Evolutionary conservation across 2,797 vertebrate species (phyloP), one percentile per base, ranked within the genome.

Genomic region (Austrolebias charrua): DNA sequence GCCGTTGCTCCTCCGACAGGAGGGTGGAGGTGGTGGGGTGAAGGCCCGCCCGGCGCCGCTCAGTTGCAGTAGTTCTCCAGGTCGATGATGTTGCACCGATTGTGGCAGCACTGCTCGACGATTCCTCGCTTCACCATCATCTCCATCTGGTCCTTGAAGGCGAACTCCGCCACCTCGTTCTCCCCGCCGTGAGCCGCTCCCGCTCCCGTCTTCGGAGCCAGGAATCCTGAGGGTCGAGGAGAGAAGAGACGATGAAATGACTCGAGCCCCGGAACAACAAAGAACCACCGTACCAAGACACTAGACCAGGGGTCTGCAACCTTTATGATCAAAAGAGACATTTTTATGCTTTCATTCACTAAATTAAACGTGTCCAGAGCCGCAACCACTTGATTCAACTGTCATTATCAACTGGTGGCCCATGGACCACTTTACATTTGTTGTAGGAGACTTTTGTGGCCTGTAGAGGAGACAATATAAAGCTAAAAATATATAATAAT

Each of bases 11-110:
- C 24, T 47, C 64, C 54, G 64, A 57, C 55, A 35, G 5, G 51
- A 62, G 6, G 47, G 2, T 1, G 18, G 14, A 3, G 18, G 42
- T 0, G 14, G 15, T 1, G 14, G 20, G 0, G 31, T 33, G 24
- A 24, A 24, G 24, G 24, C 24, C 24, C 2, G 24, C 6, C 31
- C 7, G 13, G 58, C 2, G 24, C 13, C 0, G 46, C 11, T 90
- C 91, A 96, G 88, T 96, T 96, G 86, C 96, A 99, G 92, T 98
- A 98, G 81, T 92, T 96, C 84, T 98, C 93, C 84, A 99, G 92
- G 55, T 96, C 94, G 35, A 93, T 91, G 63, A 98, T 87, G 57
- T 93, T 95, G 84, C 97, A 99, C 4, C 94, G 90, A 55, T 90
- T 91, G 74, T 95, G 93, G 74, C 97, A 99, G 80, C 97, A 98